Conservation (phyloP, 1,140 invertebrate genomes). For the Venturia canescens region DNA sequence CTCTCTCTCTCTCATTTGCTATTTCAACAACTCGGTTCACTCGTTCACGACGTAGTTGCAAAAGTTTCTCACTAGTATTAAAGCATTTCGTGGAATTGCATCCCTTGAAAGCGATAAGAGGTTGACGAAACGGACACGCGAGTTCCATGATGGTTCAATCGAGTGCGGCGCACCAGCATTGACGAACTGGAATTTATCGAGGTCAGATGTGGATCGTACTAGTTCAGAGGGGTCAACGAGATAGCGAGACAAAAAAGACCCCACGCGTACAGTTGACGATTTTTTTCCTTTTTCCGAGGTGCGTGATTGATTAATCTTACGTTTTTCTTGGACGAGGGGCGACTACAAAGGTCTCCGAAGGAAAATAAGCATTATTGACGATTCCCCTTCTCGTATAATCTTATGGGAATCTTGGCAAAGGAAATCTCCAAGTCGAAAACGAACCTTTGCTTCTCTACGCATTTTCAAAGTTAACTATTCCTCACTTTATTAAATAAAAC, state of each 20-base stretch:
- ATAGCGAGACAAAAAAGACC: constrained; percentile 21
- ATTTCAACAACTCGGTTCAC: background rate
- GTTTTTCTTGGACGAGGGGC: background rate
- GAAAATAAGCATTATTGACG: background rate
- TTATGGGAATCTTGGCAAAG: background rate
- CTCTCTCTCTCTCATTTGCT: background rate
- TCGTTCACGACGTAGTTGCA: background rate
- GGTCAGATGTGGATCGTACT: constrained; percentile 35
- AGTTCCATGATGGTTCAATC: background rate
- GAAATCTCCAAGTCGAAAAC: background rate
- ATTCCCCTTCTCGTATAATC: background rate
- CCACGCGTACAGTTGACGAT: background rate
- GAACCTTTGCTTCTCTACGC: no score
- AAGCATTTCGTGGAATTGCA: constrained; percentile 13
- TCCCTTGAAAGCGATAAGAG: constrained; percentile 30
- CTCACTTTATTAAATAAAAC: no score
- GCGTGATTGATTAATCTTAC: background rate
- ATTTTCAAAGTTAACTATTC: no score
- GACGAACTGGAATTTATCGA: constrained; percentile 48
- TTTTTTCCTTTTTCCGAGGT: background rate
- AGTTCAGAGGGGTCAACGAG: constrained; percentile 17
- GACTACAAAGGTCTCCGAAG: background rate
- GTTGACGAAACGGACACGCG: constrained; percentile 27
- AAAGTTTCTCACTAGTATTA: background rate
- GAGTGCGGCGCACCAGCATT: constrained; percentile 18